phyloP scores from a whole-genome alignment of 2,797 vertebrate species.

The Bovichtus diacanthus region DNA sequence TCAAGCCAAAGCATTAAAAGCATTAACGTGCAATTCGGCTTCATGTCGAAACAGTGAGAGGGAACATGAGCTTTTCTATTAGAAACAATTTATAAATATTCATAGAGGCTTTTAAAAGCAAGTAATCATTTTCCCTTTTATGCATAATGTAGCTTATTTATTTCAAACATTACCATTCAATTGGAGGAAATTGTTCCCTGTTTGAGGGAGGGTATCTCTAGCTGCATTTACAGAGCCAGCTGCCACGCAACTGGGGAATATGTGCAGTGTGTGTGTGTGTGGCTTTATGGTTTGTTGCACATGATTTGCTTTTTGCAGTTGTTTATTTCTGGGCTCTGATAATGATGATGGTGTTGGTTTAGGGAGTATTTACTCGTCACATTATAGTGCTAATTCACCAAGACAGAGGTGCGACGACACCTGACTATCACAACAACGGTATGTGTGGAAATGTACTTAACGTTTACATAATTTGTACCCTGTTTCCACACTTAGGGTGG shows the following conservation, averaged over 20 bases:
- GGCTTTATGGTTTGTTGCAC: constrained; percentile 28
- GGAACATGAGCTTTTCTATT: constrained; percentile 50
- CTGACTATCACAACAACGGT: constrained; percentile 16
- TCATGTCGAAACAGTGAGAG: constrained; percentile 36
- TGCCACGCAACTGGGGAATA: constrained; percentile 31
- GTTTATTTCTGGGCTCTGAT: constrained; percentile 51
- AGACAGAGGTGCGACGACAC: constrained; percentile 45
- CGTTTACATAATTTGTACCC: constrained; percentile 6
- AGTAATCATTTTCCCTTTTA: constrained; percentile 81
- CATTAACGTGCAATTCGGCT: constrained; percentile 26
- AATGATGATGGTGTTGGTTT: constrained; percentile 44
- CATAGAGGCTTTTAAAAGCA: constrained; percentile 81
- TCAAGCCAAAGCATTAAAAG: constrained; percentile 41
- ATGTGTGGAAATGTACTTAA: constrained; percentile 14
- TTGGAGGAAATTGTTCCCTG: constrained; percentile 67
- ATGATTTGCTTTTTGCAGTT: constrained; percentile 30
- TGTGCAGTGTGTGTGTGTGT: constrained; percentile 33
- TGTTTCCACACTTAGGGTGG: background rate
- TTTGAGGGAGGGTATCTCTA: constrained; percentile 66
- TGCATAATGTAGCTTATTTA: constrained; percentile 82
- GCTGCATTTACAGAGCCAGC: constrained; percentile 55
- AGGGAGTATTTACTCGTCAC: constrained; percentile 48
- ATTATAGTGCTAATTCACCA: constrained; percentile 65
- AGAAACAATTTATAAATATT: constrained; percentile 83
- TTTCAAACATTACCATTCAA: constrained; percentile 74